Percentiles rank a stretch among this genome's conserved stretches.
Conservation (phyloP, 1,140 invertebrate species). For the Atopsyche davidsoni region DNA sequence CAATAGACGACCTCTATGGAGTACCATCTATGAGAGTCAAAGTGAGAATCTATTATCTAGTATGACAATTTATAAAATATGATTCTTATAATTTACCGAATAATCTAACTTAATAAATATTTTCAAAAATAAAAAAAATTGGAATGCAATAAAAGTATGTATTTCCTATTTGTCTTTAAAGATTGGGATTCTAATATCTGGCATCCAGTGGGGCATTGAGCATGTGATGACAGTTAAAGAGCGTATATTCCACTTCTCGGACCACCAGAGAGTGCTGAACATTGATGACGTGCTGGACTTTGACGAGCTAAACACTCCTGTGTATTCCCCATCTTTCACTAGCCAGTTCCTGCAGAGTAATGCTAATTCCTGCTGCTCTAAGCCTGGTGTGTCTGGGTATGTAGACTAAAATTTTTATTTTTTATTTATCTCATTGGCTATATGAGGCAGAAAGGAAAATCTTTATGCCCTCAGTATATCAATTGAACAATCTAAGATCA, state of each 20-base stretch:
- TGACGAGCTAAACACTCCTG: slow-evolving; percentile 63
- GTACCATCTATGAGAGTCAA: slow-evolving; percentile 56
- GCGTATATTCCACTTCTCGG: slow-evolving; percentile 55
- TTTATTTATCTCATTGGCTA: too few relatives aligned
- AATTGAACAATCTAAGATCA: too few relatives aligned
- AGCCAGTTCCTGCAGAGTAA: slow-evolving; percentile 4
- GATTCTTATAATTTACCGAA: too few relatives aligned
- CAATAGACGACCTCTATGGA: too few relatives aligned
- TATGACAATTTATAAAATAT: background rate
- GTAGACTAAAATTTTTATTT: too few relatives aligned
- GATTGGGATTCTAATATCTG: slow-evolving; percentile 72
- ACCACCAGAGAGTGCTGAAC: slow-evolving; percentile 60
- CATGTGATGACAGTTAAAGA: slow-evolving; percentile 64
- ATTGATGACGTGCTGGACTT: slow-evolving; percentile 76
- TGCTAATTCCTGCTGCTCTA: background rate
- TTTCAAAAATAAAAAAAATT: background rate
- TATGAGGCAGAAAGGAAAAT: too few relatives aligned
- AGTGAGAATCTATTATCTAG: slow-evolving; percentile 29
- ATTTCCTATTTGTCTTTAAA: slow-evolving; percentile 34
- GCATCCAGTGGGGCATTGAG: slow-evolving; percentile 70
- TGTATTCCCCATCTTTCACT: slow-evolving; percentile 38
- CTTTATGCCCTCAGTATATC: too few relatives aligned
- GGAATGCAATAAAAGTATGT: background rate
- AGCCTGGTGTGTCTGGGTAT: background rate
- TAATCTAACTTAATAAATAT: too few relatives aligned